Conservation (phyloP, 2,888 invertebrate genomes). For the Melanargia galathea region DNA sequence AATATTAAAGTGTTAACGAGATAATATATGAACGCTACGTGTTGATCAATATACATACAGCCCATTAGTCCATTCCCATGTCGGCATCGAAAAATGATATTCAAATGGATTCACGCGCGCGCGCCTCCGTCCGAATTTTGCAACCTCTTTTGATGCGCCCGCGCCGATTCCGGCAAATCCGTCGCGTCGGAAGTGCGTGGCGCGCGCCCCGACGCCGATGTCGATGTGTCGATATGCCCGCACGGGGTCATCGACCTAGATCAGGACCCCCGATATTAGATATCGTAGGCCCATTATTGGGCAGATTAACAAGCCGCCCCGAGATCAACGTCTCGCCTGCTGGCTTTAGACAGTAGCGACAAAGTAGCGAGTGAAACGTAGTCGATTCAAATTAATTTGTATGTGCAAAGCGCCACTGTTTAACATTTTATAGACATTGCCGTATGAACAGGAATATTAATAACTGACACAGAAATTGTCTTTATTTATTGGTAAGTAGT, state of each 20-base stretch:
- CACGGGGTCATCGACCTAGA: slow-evolving; percentile 74
- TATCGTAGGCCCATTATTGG: slow-evolving; percentile 65
- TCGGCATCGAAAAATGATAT: slow-evolving; percentile 75
- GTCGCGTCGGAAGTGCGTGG: slow-evolving; percentile 81
- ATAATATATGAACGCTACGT: slow-evolving; percentile 28
- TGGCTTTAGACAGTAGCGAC: slow-evolving; percentile 15
- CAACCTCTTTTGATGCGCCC: slow-evolving; percentile 79
- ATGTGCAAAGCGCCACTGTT: slow-evolving; percentile 31
- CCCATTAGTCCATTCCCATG: slow-evolving; percentile 65
- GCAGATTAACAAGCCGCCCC: slow-evolving; percentile 61
- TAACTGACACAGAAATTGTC: not conserved
- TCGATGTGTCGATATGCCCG: slow-evolving; percentile 75
- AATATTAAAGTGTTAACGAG: slow-evolving; percentile 37
- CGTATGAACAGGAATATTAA: slow-evolving; percentile 19
- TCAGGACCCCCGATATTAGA: slow-evolving; percentile 68
- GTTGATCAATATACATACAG: slow-evolving; percentile 50
- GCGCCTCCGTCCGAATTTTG: slow-evolving; percentile 78
- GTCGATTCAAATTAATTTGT: slow-evolving; percentile 31
- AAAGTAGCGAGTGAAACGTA: slow-evolving; percentile 24
- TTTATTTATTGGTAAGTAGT: slow-evolving; percentile 1
- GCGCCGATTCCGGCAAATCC: slow-evolving; percentile 82
- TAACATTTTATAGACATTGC: slow-evolving; percentile 35
- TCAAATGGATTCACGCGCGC: slow-evolving; percentile 81
- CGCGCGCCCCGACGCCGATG: slow-evolving; percentile 60
- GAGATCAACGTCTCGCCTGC: slow-evolving; percentile 31